phyloP scores from a whole-genome alignment of 2,888 invertebrate species.

The Cynaeus angustus region DNA sequence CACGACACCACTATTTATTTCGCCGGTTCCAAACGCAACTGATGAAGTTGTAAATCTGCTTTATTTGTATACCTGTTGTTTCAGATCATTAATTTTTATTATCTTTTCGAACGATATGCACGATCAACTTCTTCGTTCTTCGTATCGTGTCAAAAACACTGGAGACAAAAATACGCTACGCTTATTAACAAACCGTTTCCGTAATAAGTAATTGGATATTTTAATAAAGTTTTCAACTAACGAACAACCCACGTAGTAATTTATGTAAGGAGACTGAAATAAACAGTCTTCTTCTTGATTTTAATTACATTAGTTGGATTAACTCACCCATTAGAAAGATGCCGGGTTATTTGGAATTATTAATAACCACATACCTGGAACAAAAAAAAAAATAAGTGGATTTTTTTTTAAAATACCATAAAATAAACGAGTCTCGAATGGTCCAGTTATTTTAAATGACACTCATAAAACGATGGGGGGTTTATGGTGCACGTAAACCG shows the following conservation, averaged over 20 bases:
- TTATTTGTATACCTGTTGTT: slow-evolving; percentile 30
- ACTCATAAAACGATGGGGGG: slow-evolving; percentile 23
- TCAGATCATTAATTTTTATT: slow-evolving; percentile 36
- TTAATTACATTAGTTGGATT: slow-evolving; percentile 3
- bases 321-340: slow-evolving; percentile 32
- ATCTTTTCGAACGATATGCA: slow-evolving; percentile 24
- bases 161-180: too few species aligned
- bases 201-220: slow-evolving; percentile 24
- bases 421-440: slow-evolving; percentile 20
- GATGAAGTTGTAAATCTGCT: slow-evolving; percentile 31
- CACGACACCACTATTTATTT: slow-evolving; percentile 34
- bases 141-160: neutral
- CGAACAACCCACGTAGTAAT: slow-evolving; percentile 28
- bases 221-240: slow-evolving; percentile 30
- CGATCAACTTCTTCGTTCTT: slow-evolving; percentile 13
- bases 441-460: slow-evolving; percentile 32
- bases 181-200: too few species aligned
- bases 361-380: slow-evolving; percentile 33
- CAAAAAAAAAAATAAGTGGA: slow-evolving; percentile 31
- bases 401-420: slow-evolving; percentile 21
- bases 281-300: slow-evolving; percentile 2
- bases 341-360: neutral
- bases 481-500: slow-evolving; percentile 14
- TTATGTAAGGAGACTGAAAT: neutral
- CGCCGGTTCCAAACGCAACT: slow-evolving; percentile 15